Evolutionary conservation across 35 echinoderm and acorn worm species (phyloP).

Genomic region (Diadema setosum): DNA sequence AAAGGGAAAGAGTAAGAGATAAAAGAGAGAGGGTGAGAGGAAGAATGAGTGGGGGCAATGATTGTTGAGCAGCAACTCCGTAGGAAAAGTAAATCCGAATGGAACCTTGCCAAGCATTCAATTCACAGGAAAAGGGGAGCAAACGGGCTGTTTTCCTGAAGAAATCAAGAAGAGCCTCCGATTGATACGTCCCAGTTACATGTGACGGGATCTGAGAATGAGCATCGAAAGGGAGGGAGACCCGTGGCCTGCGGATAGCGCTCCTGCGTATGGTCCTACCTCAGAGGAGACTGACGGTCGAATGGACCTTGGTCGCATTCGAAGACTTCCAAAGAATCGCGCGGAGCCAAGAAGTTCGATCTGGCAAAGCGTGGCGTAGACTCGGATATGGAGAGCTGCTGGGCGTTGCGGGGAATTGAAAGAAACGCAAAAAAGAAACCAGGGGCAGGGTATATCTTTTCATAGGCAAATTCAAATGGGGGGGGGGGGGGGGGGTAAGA

Average conservation of each 20-base stretch:
- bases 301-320: background rate
- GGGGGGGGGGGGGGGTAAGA: background rate
- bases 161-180: background rate
- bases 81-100: background rate
- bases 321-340: background rate
- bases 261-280: background rate
- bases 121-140: background rate
- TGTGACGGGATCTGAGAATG: background rate
- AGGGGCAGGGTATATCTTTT: background rate
- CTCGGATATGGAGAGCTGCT: too few relatives aligned
- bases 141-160: background rate
- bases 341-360: too few relatives aligned
- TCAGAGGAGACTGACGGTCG: background rate
- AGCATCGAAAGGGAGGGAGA: background rate
- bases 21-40: too few relatives aligned
- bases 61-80: background rate
- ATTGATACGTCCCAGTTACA: background rate
- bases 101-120: background rate
- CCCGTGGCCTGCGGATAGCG: background rate
- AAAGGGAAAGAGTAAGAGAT: too few relatives aligned
- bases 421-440: background rate
- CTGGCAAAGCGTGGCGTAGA: too few relatives aligned
- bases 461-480: slow-evolving; percentile 24
- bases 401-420: too few relatives aligned
- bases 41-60: too few relatives aligned